Evolutionary conservation across 1,140 invertebrate genomes (phyloP).

Genomic region (Lordiphosa clarofinis): DNA sequence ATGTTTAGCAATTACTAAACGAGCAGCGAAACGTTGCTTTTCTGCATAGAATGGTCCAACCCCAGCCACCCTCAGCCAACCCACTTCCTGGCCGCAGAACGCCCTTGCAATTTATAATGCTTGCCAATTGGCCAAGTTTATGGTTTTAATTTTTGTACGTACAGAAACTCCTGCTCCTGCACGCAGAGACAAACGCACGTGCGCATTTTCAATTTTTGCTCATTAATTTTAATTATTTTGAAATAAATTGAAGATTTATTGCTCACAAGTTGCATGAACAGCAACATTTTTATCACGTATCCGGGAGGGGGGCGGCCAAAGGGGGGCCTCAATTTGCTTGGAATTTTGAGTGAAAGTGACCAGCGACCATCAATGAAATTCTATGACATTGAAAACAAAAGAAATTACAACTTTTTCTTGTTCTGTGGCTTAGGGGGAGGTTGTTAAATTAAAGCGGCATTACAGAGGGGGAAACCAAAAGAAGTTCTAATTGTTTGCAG

Average conservation of each 20-base stretch:
- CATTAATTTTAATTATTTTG: constrained; percentile 78
- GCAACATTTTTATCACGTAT: constrained; percentile 71
- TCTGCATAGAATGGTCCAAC: too few species aligned
- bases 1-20: too few species aligned
- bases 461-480: constrained; percentile 36
- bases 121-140: constrained; percentile 60
- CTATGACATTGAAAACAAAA: neutral
- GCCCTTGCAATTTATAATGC: constrained; percentile 38
- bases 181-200: constrained; percentile 42
- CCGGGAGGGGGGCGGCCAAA: too few species aligned
- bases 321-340: too few species aligned
- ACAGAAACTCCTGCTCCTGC: too few species aligned
- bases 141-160: constrained; percentile 59
- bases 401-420: too few species aligned
- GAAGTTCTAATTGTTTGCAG: constrained; percentile 65
- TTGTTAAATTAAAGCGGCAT: constrained; percentile 54
- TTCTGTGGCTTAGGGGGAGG: neutral
- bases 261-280: constrained; percentile 63
- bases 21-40: constrained; percentile 49
- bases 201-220: constrained; percentile 72
- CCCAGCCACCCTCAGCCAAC: neutral
- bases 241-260: constrained; percentile 77
- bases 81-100: constrained; percentile 2
- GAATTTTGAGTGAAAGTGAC: constrained; percentile 19
- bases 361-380: constrained; percentile 43